Evolutionary conservation across 1,140 invertebrate species (phyloP).

Genomic region (Lineus longissimus): DNA sequence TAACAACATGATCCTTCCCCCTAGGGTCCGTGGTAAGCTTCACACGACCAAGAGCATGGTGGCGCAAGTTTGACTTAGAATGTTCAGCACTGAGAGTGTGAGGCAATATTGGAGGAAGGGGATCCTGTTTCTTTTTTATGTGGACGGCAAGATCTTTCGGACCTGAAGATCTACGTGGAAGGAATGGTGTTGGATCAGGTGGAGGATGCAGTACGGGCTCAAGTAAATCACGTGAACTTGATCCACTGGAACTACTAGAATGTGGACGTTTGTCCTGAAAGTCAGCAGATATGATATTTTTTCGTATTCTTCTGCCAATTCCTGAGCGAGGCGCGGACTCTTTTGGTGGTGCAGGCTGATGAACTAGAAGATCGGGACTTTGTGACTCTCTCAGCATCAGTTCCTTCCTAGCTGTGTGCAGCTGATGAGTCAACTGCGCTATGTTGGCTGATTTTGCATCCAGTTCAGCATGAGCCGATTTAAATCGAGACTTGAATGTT

Average conservation of each 20-base stretch:
- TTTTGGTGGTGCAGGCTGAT: constrained; percentile 15
- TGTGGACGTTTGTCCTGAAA: constrained; percentile 8
- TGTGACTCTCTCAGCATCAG: constrained; percentile 16
- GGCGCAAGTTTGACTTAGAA: too few species aligned
- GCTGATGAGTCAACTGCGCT: constrained; percentile 39
- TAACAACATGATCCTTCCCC: too few species aligned
- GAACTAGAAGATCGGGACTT: background rate
- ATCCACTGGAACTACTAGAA: constrained; percentile 14
- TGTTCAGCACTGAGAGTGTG: too few species aligned
- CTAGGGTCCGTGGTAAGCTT: too few species aligned
- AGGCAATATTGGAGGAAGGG: too few species aligned
- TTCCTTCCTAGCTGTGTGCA: constrained; percentile 34
- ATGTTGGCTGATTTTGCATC: constrained; percentile 38
- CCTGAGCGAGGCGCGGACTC: constrained; percentile 10
- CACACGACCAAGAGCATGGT: too few species aligned
- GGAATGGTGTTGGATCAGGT: constrained; percentile 12
- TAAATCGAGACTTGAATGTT: constrained; percentile 23
- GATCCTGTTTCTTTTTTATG: too few species aligned
- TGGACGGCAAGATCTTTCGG: too few species aligned
- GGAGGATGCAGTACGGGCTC: constrained; percentile 28
- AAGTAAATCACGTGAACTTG: constrained; percentile 30
- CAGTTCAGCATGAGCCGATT: constrained; percentile 28
- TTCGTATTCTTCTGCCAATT: background rate
- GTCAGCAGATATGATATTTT: background rate
- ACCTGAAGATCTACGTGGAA: constrained; percentile 12